A percentile compares a stretch with the other conserved stretches of the same genome.
Evolutionary conservation across 2,113 vertebrate genomes (phyloP).

Genomic region (Sturnira hondurensis): DNA sequence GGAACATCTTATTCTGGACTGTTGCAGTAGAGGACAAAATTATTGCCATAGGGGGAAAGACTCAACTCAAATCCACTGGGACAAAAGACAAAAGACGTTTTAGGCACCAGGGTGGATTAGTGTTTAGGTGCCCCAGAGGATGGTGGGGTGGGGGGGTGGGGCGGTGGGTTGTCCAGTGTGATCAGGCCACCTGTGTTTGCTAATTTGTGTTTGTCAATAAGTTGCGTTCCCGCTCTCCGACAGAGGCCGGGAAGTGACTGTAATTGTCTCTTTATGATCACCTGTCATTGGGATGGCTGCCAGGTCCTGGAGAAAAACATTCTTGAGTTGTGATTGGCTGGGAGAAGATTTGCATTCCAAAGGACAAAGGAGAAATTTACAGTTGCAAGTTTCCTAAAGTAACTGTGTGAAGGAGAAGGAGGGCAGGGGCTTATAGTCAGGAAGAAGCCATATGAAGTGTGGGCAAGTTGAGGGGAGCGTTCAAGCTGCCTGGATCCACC

Average conservation of each 20-base stretch:
- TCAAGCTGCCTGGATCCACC: not conserved
- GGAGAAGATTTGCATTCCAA: not conserved
- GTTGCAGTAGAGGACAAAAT: not conserved
- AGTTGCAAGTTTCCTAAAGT: not conserved
- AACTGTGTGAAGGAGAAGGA: not conserved
- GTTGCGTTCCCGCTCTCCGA: no score
- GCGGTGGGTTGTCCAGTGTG: not conserved
- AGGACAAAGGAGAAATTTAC: not conserved
- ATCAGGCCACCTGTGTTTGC: not conserved
- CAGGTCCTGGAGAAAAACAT: not conserved
- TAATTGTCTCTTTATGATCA: no score
- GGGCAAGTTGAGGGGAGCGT: not conserved
- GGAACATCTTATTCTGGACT: not conserved
- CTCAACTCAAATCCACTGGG: not conserved
- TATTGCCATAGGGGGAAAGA: not conserved
- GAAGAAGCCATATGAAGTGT: not conserved
- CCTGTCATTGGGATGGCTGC: no score
- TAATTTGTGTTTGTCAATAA: no score
- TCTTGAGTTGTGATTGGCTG: not conserved
- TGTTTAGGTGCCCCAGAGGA: not conserved
- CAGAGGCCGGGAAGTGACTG: no score
- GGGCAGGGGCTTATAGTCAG: not conserved
- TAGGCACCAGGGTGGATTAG: not conserved
- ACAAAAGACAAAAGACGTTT: not conserved
- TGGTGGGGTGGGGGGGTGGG: no score